A percentile compares a stretch with the other conserved stretches of the same genome.
Evolutionary conservation across 2,113 vertebrate genomes (phyloP).

Genomic region (Albula glossodonta): DNA sequence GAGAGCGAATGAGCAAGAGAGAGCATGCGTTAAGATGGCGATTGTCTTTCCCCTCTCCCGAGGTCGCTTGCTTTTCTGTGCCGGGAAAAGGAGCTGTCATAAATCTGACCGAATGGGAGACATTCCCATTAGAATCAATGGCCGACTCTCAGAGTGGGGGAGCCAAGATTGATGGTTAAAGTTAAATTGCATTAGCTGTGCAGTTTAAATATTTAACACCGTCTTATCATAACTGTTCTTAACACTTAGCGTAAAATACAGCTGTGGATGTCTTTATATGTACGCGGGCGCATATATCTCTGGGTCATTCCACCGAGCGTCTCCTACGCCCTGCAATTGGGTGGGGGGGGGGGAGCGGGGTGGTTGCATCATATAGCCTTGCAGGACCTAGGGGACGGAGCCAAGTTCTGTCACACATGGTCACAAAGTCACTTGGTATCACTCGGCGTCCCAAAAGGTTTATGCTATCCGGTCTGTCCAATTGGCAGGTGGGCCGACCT

Average conservation of each 20-base stretch:
- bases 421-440: too few relatives aligned
- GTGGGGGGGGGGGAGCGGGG: too few relatives aligned
- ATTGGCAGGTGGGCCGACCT: too few relatives aligned
- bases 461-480: not conserved
- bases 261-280: conserved; percentile 48
- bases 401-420: not conserved
- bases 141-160: conserved; percentile 67
- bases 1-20: not conserved
- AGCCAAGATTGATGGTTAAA: conserved; percentile 81
- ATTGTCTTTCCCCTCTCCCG: not conserved
- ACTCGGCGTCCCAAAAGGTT: not conserved
- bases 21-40: not conserved
- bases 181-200: conserved; percentile 83
- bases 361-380: not conserved
- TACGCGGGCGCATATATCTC: conserved; percentile 39
- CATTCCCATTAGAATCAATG: conserved; percentile 72
- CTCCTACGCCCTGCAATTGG: not conserved
- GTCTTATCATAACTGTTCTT: conserved; percentile 91
- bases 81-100: conserved; percentile 52
- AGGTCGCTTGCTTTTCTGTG: conserved; percentile 15
- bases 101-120: conserved; percentile 82
- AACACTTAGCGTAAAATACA: conserved; percentile 79
- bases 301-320: not conserved
- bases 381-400: not conserved
- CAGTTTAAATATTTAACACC: conserved; percentile 90